Conservation (phyloP, 2,113 vertebrate genomes). For the Diadophis punctatus region DNA sequence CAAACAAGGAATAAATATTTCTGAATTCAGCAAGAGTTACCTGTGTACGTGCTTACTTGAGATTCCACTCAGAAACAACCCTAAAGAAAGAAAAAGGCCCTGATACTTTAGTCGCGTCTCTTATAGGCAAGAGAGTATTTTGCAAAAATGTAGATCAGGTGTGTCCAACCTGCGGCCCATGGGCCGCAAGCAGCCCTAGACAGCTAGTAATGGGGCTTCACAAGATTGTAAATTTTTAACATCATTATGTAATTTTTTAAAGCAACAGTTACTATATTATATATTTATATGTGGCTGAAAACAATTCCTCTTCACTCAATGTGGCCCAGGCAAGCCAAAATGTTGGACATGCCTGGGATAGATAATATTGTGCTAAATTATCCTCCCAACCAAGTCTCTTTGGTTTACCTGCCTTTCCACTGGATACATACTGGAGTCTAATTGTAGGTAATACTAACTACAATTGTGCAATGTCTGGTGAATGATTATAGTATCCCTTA, state of each 20-base stretch:
- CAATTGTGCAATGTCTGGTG: neutral
- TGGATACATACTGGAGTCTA: neutral
- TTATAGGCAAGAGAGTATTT: neutral
- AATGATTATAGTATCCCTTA: neutral
- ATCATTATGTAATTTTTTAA: too few relatives aligned
- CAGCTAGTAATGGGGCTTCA: too few relatives aligned
- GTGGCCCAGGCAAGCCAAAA: too few relatives aligned
- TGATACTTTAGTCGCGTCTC: neutral
- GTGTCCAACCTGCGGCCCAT: neutral
- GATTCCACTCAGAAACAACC: neutral
- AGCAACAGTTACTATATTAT: too few relatives aligned
- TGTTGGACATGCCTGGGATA: too few relatives aligned
- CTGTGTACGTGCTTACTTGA: neutral
- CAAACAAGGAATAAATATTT: neutral
- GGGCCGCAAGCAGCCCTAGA: too few relatives aligned
- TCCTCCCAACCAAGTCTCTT: too few relatives aligned
- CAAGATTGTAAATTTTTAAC: too few relatives aligned
- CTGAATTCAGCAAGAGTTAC: neutral
- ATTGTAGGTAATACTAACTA: neutral
- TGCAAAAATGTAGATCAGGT: neutral
- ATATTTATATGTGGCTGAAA: too few relatives aligned
- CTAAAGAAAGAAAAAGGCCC: neutral
- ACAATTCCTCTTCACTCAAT: too few relatives aligned
- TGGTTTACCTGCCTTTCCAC: neutral
- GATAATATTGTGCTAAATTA: neutral